phyloP scores from a whole-genome alignment of 2,888 invertebrate genomes.

The Elmis aenea region DNA sequence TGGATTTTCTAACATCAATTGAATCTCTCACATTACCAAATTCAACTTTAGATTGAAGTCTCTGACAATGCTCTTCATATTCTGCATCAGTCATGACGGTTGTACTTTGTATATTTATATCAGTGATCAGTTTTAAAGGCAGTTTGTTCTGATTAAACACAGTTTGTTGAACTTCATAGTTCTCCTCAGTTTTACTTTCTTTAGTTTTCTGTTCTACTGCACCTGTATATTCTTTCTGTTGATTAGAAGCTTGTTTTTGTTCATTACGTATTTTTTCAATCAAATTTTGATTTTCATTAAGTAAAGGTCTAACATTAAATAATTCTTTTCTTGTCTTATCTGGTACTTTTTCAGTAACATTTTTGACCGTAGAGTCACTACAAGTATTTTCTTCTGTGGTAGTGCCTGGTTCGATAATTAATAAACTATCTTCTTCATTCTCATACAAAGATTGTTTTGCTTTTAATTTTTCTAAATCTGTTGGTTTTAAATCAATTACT shows the following conservation, averaged over 20 bases:
- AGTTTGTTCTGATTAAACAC: conserved; percentile 20
- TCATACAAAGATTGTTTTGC: conserved; percentile 39
- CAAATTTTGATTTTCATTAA: conserved; percentile 12
- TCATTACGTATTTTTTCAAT: conserved; percentile 23
- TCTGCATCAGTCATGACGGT: conserved; percentile 36
- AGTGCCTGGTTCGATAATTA: conserved; percentile 52
- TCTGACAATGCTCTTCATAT: conserved; percentile 60
- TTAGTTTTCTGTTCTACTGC: conserved; percentile 16
- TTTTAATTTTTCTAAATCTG: conserved; percentile 34
- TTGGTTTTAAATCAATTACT: conserved; percentile 36
- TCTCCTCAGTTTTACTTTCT: conserved; percentile 29
- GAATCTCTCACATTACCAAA: conserved; percentile 67
- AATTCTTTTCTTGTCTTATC: conserved; percentile 15
- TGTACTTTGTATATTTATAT: conserved; percentile 18
- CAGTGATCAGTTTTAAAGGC: too few species aligned
- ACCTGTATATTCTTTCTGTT: conserved; percentile 9
- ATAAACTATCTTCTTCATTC: conserved; percentile 57
- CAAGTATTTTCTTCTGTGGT: conserved; percentile 58
- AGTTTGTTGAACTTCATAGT: conserved; percentile 21
- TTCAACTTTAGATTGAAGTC: conserved; percentile 63
- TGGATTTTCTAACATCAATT: conserved; percentile 58
- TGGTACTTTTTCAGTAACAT: conserved; percentile 34
- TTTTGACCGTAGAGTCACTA: conserved; percentile 46
- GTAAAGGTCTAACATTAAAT: conserved; percentile 1
- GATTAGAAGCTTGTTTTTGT: conserved; percentile 1